Base-by-base conservation (phyloP, 23 tunicate genomes). In the Pegea sp. region DNA sequence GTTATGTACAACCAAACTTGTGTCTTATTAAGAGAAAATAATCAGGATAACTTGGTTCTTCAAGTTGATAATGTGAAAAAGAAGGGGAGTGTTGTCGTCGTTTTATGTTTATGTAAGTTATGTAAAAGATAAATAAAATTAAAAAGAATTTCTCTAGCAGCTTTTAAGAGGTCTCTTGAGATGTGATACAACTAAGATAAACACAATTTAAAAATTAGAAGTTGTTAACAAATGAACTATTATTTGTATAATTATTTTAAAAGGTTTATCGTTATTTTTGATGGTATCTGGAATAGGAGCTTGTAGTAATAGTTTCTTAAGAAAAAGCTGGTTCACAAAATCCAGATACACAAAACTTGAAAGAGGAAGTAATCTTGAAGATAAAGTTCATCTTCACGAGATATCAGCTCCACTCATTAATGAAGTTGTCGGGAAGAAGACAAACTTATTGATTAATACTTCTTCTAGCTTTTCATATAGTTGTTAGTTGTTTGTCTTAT, bases 11-110 rank as follows among this genome's bases (percentile, higher is more conserved):
- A 38, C 16, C 13, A 38, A 16, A 38, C 46, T 8, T 38, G 46
- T 16, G 16, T 16, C 16, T 8, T 38, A 16, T n/a, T n/a, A n/a
- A n/a, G n/a, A n/a, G n/a, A n/a, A n/a, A n/a, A n/a, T n/a, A n/a
- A n/a, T n/a, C n/a, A n/a, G n/a, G n/a, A n/a, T n/a, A n/a, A n/a
- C n/a, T n/a, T n/a, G n/a, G n/a, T n/a, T n/a, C 46, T 38, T 11
- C 46, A 38, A 11, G 16, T 38, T 38, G 46, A 38, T 8, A 38
- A 38, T 16, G 16, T 38, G 13, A 38, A 38, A 16, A 38, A 16
- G 46, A 38, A 38, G 16, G 46, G 46, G 16, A 38, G 46, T 38
- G 46, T 38, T 38, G 46, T 38, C 11, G 46, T 38, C 11, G 46
- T 16, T 8, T 38, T 38, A 38, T 38, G 46, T 38, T 38, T 38